Evolutionary conservation across 2,113 vertebrate species (phyloP), one percentile per base, ranked within the genome.

Genomic region (Thinocorus orbignyianus): DNA sequence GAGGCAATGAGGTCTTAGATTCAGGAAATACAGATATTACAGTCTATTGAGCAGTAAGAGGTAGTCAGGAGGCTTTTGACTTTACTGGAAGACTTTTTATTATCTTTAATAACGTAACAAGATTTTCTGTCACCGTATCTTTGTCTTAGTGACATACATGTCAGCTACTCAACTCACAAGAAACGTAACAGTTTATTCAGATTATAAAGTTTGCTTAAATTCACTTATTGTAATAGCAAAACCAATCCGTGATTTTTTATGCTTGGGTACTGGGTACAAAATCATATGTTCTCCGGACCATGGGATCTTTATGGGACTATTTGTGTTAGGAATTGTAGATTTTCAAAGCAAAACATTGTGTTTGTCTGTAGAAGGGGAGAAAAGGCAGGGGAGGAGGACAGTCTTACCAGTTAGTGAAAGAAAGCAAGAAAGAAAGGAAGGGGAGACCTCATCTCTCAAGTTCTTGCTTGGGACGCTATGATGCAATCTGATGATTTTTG

Each of bases 121-220:
- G 17, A 52, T 83, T 80, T 80, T 66, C 18, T 86, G 37, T n/a
- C 1, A 1, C 46, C 0, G 0, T 42, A 17, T 77, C 24, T 60
- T 66, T 78, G 2, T 87, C 24, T 82, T 61, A 20, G 20, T 69
- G 35, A 24, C 13, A 41, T 13, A 8, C 57, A 28, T 0, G 11
- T 26, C n/a, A 91, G 26, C 19, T 66, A 11, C 11, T 49, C 19
- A 7, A 22, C 52, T 76, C n/a, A n/a, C 6, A 39, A 25, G 41
- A 57, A 58, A 44, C n/a, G 30, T 80, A 30, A 23, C 5, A 35
- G 26, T 51, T 82, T 12, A 26, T 86, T 71, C 2, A 3, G 41
- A 13, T 42, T 8, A 24, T 49, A n/a, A 26, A 18, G 9, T 66
- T 77, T 86, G 11, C 30, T 68, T 80, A 60, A 52, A 55, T 62